Base-by-base conservation (phyloP, 2,797 vertebrate genomes). In the Anguilla pacifica region DNA sequence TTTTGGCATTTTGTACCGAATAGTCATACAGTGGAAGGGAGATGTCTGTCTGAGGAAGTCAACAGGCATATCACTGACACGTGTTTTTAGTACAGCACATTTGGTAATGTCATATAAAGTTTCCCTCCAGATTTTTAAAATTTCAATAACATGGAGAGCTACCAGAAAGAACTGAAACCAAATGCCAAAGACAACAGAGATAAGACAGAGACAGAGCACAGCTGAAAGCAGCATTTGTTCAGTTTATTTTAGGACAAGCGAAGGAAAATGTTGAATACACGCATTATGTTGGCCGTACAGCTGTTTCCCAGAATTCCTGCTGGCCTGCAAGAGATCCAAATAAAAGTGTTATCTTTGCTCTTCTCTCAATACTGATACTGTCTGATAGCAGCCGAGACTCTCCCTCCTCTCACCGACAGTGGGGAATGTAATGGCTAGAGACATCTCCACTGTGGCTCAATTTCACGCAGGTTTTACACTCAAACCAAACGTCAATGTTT, bases 161-260 rank as follows among this genome's bases (percentile, higher is more conserved):
- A 43, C 74, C 74, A 43, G 25, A 43, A 43, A 15, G 11, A 72
- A 31, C 64, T 19, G 13, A 13, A 77, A 39, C 55, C 39, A 51
- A 67, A n/a, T 39, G 31, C 43, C 64, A n/a, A 51, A 43, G 67
- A 9, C 86, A 90, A 51, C n/a, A 51, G 13, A 83, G 82, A 55
- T 51, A 83, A 55, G 55, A 53, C 22, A 55, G 17, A 83, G 46
- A 6, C 19, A 55, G 49, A 25, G 25, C 39, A n/a, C 6, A n/a
- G 49, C 82, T n/a, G 28, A 83, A 25, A 51, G 49, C 46, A 51
- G 35, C 64, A 9, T n/a, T 28, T n/a, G 64, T 4, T 39, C 74
- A 17, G 4, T 77, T 39, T 77, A 35, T 17, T 43, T 22, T 28
- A 17, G 70, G 9, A 35, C 28, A 39, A 17, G 35, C 35, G 35